Percentiles rank a stretch among this genome's conserved stretches.
Evolutionary conservation across 2,888 invertebrate genomes (phyloP).

Genomic region (Xestia c-nigrum): DNA sequence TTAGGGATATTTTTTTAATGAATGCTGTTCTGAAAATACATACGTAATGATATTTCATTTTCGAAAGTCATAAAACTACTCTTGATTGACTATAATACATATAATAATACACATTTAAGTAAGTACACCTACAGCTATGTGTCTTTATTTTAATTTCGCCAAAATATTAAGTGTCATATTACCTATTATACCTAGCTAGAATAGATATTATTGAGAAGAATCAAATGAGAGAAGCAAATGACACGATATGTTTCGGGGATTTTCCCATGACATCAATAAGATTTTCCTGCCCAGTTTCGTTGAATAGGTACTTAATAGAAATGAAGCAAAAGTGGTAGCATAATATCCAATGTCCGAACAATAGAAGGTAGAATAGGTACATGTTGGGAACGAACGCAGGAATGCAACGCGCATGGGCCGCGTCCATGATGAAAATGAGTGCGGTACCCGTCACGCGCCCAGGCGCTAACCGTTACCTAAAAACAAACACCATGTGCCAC

Average conservation of each 20-base stretch:
- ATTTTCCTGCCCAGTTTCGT: slow-evolving; percentile 18
- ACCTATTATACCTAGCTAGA: neutral
- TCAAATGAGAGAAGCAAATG: neutral
- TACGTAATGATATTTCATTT: neutral
- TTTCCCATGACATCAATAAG: neutral
- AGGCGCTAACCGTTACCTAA: slow-evolving; percentile 78
- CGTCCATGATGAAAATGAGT: slow-evolving; percentile 80
- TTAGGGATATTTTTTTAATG: neutral
- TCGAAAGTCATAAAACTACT: neutral
- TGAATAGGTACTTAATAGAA: slow-evolving; percentile 1
- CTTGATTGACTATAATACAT: neutral
- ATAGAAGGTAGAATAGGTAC: slow-evolving; percentile 36
- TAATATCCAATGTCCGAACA: slow-evolving; percentile 66
- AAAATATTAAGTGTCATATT: neutral
- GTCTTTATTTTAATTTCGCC: neutral
- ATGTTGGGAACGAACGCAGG: slow-evolving; percentile 70
- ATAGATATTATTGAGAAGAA: neutral
- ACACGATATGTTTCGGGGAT: neutral
- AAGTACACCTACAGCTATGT: neutral
- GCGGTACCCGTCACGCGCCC: slow-evolving; percentile 78
- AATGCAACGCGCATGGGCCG: slow-evolving; percentile 82
- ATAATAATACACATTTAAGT: neutral
- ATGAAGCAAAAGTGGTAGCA: slow-evolving; percentile 56
- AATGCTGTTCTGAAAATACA: neutral
- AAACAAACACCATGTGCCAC: slow-evolving; percentile 46